Evolutionary conservation across 1,140 invertebrate species (phyloP), one percentile per base, ranked within the genome.

Genomic region (Polypedilum pembai): DNA sequence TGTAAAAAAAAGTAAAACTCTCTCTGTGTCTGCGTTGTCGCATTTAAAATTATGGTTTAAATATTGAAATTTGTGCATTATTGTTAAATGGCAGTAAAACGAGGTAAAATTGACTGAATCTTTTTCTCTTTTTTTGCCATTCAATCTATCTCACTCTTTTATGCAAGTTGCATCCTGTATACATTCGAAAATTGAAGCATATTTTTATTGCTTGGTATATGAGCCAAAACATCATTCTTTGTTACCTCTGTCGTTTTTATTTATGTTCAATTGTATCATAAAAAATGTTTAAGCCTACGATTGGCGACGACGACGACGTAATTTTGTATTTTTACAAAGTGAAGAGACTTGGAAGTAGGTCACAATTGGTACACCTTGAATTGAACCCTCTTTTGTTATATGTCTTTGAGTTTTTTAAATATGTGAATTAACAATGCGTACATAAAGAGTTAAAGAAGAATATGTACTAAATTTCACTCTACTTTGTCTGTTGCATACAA

Each of bases 1-100:
- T 17, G 17, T 8, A 18, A n/a, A n/a, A n/a, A 56, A 15, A 15
- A 56, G 45, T n/a, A 56, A 56, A n/a, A 56, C 12, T 56, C 12
- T 56, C n/a, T 69, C 17, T 10, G 8, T 69, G 65, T 33, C 24
- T 33, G 24, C 65, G 17, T 18, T 69, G 65, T 33, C 65, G 45
- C 45, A 56, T 56, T 56, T 10, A 20, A 69, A 69, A 69, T 69
- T 69, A 69, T 69, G 18, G 65, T 69, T 69, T 69, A 69, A 69
- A 69, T 69, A 69, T 69, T 69, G 65, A 69, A 69, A 69, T 69
- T 69, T 18, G 17, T 69, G 20, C 65, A 69, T 69, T 69, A 69
- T 69, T 18, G 20, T 69, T 18, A 18, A 18, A 69, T 69, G 8
- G 17, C 24, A 33, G 24, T 33, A 33, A 33, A 33, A 17, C 1